A percentile compares a stretch with the other conserved stretches of the same genome.
Evolutionary conservation across 2,888 invertebrate genomes (phyloP).

Genomic region (Cataglyphis rosenhaueri): DNA sequence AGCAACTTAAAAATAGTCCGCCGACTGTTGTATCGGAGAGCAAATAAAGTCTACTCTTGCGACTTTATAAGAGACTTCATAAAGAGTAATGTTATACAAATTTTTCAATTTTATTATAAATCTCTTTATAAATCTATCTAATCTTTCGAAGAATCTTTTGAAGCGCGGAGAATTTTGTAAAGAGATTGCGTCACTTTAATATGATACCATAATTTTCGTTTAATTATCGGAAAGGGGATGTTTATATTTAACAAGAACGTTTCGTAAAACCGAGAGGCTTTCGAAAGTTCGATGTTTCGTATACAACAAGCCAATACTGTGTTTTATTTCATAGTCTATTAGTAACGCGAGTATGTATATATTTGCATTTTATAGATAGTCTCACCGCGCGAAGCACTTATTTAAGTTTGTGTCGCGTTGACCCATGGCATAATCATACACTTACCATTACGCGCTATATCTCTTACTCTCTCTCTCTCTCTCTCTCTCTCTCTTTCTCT

Average conservation of each 20-base stretch:
- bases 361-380: neutral
- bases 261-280: neutral
- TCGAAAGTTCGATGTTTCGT: neutral
- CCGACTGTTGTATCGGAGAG: slow-evolving; percentile 34
- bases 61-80: slow-evolving; percentile 34
- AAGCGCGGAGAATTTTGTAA: neutral
- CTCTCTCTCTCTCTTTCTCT: neutral
- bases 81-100: slow-evolving; percentile 1
- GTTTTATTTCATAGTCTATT: neutral
- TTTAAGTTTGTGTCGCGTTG: slow-evolving; percentile 23
- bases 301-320: neutral
- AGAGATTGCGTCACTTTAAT: slow-evolving; percentile 3
- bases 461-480: neutral
- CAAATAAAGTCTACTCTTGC: slow-evolving; percentile 49
- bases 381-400: slow-evolving; percentile 2
- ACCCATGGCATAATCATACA: slow-evolving; percentile 48
- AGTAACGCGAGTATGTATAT: neutral
- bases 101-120: neutral
- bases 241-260: too few relatives aligned
- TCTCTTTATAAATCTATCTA: neutral
- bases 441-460: slow-evolving; percentile 30
- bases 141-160: neutral
- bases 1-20: slow-evolving; percentile 53
- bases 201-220: too few relatives aligned
- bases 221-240: too few relatives aligned